These are phyloP conservation scores for Mesembrinibis cayennensis DNA, from an alignment of 2,113 vertebrate genomes.

Conservation along the genomic window DNA sequence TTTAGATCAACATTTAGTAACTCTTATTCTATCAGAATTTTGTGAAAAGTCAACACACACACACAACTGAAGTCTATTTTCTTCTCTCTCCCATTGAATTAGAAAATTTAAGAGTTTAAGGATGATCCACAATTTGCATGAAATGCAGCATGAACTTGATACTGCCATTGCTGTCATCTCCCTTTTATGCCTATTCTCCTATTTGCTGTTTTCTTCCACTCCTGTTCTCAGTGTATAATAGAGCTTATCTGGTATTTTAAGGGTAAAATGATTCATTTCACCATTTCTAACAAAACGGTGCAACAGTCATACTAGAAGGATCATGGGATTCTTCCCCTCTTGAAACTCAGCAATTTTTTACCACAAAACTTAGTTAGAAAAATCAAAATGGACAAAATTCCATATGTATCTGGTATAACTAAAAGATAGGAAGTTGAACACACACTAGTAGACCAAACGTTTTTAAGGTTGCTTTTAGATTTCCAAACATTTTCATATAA, in stretches of 20 bases:
- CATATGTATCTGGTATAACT: constrained; percentile 47
- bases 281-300: constrained; percentile 38
- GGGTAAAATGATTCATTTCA: constrained; percentile 25
- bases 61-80: neutral
- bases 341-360: constrained; percentile 53
- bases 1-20: constrained; percentile 31
- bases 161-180: constrained; percentile 1
- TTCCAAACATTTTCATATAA: constrained; percentile 74
- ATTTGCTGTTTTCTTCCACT: neutral
- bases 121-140: neutral
- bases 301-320: constrained; percentile 25
- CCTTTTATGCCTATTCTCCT: neutral
- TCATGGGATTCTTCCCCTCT: neutral
- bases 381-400: constrained; percentile 68
- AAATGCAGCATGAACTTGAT: constrained; percentile 44
- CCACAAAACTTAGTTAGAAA: constrained; percentile 68
- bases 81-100: neutral
- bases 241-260: constrained; percentile 39
- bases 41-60: constrained; percentile 14
- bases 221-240: constrained; percentile 34
- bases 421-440: constrained; percentile 62
- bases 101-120: constrained; percentile 35
- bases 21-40: constrained; percentile 39
- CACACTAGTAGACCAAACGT: constrained; percentile 60
- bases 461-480: constrained; percentile 62